phyloP scores from a whole-genome alignment of 2,113 vertebrate genomes.

The Xenopus borealis region DNA sequence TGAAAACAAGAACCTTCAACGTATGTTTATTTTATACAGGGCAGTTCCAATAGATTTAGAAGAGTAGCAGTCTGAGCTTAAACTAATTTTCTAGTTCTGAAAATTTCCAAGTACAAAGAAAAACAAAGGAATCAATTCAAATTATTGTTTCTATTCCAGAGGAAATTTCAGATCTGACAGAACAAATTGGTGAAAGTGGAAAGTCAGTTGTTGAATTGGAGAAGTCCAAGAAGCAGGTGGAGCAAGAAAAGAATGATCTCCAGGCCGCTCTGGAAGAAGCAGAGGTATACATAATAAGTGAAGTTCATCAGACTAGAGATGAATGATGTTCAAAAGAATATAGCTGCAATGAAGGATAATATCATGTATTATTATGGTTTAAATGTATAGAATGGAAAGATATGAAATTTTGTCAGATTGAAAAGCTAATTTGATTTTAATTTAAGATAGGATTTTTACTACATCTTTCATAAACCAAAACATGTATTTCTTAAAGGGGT shows the following conservation, averaged over 20 bases:
- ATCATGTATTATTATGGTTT: too few relatives aligned
- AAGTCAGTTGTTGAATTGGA: constrained; percentile 73
- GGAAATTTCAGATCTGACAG: constrained; percentile 72
- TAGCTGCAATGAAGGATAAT: too few relatives aligned
- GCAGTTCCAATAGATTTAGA: not conserved
- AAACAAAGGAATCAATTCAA: too few relatives aligned
- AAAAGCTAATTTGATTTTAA: not conserved
- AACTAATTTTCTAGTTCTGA: too few relatives aligned
- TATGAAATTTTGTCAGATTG: too few relatives aligned
- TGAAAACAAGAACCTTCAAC: constrained; percentile 66
- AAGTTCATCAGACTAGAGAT: not conserved
- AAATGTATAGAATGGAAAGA: not conserved
- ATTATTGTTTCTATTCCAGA: constrained; percentile 48
- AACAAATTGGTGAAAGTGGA: constrained; percentile 67
- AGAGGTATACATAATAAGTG: constrained; percentile 53
- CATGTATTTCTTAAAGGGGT: constrained; percentile 31
- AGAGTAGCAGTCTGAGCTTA: not conserved
- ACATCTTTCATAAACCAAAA: not conserved
- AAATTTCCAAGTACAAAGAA: too few relatives aligned
- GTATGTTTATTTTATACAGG: constrained; percentile 44
- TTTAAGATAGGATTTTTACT: too few relatives aligned
- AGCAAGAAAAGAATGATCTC: constrained; percentile 71
- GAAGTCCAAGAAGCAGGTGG: constrained; percentile 67
- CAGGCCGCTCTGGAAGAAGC: constrained; percentile 71
- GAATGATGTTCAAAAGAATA: too few relatives aligned